These are phyloP conservation scores for Cotesia chilonis DNA, from an alignment of 1,140 invertebrate genomes.

Conservation along the genomic window DNA sequence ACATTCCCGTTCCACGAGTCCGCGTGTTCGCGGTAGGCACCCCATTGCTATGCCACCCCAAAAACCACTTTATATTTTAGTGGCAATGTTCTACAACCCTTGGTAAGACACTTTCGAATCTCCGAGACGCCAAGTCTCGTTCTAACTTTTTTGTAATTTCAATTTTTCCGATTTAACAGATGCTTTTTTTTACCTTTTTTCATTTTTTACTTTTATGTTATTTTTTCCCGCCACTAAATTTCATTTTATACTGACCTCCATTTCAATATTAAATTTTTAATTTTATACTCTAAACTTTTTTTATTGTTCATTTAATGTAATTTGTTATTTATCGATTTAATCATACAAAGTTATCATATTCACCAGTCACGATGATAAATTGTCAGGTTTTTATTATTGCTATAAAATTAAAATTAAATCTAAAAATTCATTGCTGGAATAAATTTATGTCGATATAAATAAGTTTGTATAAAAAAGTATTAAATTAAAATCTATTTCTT, in stretches of 20 bases:
- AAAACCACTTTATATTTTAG: slow-evolving; percentile 66
- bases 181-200: no score
- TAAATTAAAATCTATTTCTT: background rate
- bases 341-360: background rate
- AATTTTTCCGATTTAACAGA: slow-evolving; percentile 14
- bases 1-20: slow-evolving; percentile 48
- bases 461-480: background rate
- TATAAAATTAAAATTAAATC: slow-evolving; percentile 16
- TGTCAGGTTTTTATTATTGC: slow-evolving; percentile 14
- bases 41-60: slow-evolving; percentile 61
- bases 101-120: slow-evolving; percentile 54
- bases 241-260: slow-evolving; percentile 14
- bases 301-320: slow-evolving; percentile 5
- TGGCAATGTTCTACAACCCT: slow-evolving; percentile 63
- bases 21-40: slow-evolving; percentile 59
- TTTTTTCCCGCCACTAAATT: background rate
- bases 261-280: background rate
- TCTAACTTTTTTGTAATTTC: slow-evolving; percentile 9
- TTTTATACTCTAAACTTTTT: background rate
- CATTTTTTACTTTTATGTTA: background rate
- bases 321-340: slow-evolving; percentile 12
- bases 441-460: background rate
- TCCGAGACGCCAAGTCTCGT: slow-evolving; percentile 24
- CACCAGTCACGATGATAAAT: slow-evolving; percentile 15
- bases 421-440: background rate